Base-by-base conservation (phyloP, 2,888 invertebrate genomes). In the Enoplolaimus lenunculus region DNA sequence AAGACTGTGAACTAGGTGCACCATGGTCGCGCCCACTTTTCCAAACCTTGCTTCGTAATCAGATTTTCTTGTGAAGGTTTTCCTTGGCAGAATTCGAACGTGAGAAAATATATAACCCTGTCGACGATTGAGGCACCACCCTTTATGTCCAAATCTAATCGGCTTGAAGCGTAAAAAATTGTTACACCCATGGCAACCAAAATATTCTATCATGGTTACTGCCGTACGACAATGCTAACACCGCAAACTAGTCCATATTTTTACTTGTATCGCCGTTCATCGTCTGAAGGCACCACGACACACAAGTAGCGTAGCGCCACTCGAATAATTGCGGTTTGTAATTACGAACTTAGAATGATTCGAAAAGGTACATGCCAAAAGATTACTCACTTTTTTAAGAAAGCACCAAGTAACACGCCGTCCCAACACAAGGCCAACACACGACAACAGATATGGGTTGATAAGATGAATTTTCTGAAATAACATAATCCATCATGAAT, bases 381-480 rank as follows among this genome's bases (percentile, higher is more conserved):
- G n/a, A n/a, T n/a, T n/a, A n/a, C n/a, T n/a, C n/a, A 85, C 83
- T 77, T 82, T 81, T 73, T 83, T 82, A 73, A 84, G 80, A 75
- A 84, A 82, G 74, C 82, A 83, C 76, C 82, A 89, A 13, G 93
- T 81, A 70, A 95, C 85, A 76, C 93, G 86, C 71, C 93, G 85
- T 30, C 88, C 87, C 76, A 93, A 85, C 76, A 94, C 85, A 7
- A 90, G 86, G 71, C 88, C 84, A 75, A 94, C 90, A 79, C 95
- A 90, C 70, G 88, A 85, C 62, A 93, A 87, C 71, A 97, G 83
- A 81, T 93, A 88, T 0, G 88, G 87, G 81, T 97, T 94, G 78
- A 97, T 93, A 75, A 95, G 83, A 81, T 95, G 90, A 81, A 93
- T 90, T 82, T 94, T 93, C 94, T 95, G 85, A 73, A 88, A 87